phyloP scores from a whole-genome alignment of 2,888 invertebrate genomes.

The Isotomurus palustris region DNA sequence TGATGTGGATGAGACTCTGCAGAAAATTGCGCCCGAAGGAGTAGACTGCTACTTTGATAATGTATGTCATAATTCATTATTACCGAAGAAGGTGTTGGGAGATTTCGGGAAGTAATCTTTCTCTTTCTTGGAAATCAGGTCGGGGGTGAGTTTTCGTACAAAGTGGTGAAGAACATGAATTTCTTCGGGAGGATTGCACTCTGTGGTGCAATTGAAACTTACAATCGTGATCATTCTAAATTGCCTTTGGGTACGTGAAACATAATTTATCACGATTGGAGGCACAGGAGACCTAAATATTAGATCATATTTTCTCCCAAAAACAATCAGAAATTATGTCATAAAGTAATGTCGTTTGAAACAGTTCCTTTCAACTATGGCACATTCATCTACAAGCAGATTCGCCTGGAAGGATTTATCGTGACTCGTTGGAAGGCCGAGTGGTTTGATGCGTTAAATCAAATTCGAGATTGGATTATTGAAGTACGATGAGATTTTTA shows the following conservation, averaged over 20 bases:
- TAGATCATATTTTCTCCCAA: too few species aligned
- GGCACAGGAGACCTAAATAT: not conserved
- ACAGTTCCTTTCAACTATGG: conserved; percentile 55
- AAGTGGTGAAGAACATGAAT: conserved; percentile 59
- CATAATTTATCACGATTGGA: not conserved
- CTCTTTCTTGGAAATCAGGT: conserved; percentile 47
- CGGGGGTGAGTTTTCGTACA: conserved; percentile 61
- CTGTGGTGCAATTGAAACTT: conserved; percentile 63
- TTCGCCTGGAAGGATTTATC: conserved; percentile 62
- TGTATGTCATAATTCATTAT: conserved; percentile 47
- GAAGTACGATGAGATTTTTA: conserved; percentile 50
- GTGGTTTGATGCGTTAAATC: conserved; percentile 58
- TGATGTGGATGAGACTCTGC: conserved; percentile 56
- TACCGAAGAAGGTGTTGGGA: not conserved
- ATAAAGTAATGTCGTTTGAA: not conserved
- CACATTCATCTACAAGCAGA: conserved; percentile 56
- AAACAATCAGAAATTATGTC: not conserved
- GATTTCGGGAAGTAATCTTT: not conserved
- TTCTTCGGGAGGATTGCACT: conserved; percentile 59
- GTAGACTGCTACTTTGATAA: conserved; percentile 74
- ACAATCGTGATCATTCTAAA: conserved; percentile 53
- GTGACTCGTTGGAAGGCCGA: conserved; percentile 57
- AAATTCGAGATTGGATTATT: conserved; percentile 47
- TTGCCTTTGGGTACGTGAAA: conserved; percentile 20
- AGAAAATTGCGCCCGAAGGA: conserved; percentile 62